Evolutionary conservation across 2,888 invertebrate genomes (phyloP).

Genomic region (Torymus texanus): DNA sequence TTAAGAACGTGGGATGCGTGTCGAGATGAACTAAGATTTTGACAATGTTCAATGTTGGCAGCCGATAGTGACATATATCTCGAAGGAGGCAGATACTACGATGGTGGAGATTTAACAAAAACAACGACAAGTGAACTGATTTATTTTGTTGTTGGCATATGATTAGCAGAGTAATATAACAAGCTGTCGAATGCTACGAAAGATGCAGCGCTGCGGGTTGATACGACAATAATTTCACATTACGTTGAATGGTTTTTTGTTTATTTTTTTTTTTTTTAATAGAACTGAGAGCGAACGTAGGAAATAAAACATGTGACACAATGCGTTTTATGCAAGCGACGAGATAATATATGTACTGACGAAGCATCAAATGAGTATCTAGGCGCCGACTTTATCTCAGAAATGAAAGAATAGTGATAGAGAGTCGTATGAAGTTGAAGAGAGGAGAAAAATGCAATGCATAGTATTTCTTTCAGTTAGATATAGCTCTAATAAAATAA

Average conservation of each 20-base stretch:
- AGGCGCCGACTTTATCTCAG: background rate
- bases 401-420: too few species aligned
- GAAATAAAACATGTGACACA: conserved; percentile 29
- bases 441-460: conserved; percentile 20
- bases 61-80: background rate
- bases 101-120: conserved; percentile 10
- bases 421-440: too few species aligned
- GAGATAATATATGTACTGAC: conserved; percentile 9
- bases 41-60: background rate
- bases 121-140: conserved; percentile 28
- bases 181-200: conserved; percentile 39
- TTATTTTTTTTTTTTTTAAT: too few species aligned
- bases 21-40: background rate
- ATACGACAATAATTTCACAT: too few species aligned
- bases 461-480: conserved; percentile 1
- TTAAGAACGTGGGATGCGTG: background rate
- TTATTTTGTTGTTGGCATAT: background rate
- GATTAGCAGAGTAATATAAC: conserved; percentile 18
- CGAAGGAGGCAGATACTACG: conserved; percentile 18
- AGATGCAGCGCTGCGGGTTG: conserved; percentile 34
- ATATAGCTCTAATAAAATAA: background rate
- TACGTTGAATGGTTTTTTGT: too few species aligned
- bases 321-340: conserved; percentile 47
- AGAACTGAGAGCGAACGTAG: conserved; percentile 13
- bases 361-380: conserved; percentile 44